Conservation (phyloP, 2,888 invertebrate genomes). For the Acleris holmiana region DNA sequence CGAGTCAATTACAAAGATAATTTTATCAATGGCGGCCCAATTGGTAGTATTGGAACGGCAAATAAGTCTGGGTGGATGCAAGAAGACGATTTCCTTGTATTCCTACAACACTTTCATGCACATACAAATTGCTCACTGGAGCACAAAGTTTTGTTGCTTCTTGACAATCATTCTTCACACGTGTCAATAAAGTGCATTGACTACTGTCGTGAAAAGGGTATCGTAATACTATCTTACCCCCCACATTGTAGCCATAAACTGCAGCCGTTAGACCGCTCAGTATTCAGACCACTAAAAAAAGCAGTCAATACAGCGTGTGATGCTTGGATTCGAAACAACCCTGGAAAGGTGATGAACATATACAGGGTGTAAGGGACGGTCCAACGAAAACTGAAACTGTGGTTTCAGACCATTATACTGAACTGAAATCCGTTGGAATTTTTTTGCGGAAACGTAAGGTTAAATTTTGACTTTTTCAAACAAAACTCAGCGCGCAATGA, state of each 20-base stretch:
- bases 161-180: constrained; percentile 4
- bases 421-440: too few relatives aligned
- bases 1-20: constrained; percentile 28
- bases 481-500: too few relatives aligned
- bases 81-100: constrained; percentile 22
- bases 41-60: constrained; percentile 31
- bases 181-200: background rate
- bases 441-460: too few relatives aligned
- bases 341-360: constrained; percentile 41
- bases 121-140: constrained; percentile 3
- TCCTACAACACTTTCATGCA: constrained; percentile 43
- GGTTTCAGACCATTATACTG: too few relatives aligned
- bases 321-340: constrained; percentile 36
- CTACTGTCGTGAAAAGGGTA: background rate
- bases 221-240: background rate
- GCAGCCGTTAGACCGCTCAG: constrained; percentile 41
- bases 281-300: constrained; percentile 44
- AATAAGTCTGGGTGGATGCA: constrained; percentile 35
- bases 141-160: background rate
- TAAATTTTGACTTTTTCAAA: too few relatives aligned
- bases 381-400: too few relatives aligned
- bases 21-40: constrained; percentile 34
- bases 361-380: too few relatives aligned
- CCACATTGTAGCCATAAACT: constrained; percentile 39
- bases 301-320: constrained; percentile 26